Evolutionary conservation across 2,113 vertebrate species (phyloP), one percentile per base, ranked within the genome.

Genomic region (Microcebus griseorufus): DNA sequence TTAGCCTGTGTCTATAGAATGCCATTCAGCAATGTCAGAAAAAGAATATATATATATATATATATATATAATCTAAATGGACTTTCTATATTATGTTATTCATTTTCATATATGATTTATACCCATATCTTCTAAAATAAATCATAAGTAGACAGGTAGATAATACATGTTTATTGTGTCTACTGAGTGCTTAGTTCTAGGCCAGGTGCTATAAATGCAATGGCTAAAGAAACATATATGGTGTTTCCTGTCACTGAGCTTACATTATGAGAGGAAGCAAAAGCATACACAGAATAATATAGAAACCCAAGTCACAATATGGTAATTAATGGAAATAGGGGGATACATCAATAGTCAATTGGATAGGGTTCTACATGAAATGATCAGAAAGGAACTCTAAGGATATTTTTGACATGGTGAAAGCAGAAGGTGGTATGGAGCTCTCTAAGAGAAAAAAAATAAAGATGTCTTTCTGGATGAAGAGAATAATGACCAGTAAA

Each of bases 71-170:
- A 94, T 65, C 23, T 12, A 93, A 79, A 22, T 78, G 51, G 48
- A 82, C 83, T 93, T 90, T 80, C n/a, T 79, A 39, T 25, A 70
- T 80, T 14, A 87, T 62, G 17, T n/a, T 72, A 82, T 93, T 92
- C 9, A 55, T 29, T 90, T 90, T 94, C 45, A 80, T 72, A 80
- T 60, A 73, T 93, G 48, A 93, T 86, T 83, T 70, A 69, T 58
- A 32, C 16, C 22, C 5, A 25, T 11, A 86, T 86, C 9, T 69
- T 89, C 45, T 55, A 72, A 93, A 88, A 85, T 70, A 16, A 80
- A 88, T 67, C 53, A 16, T 78, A 92, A 85, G 7, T 34, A 81
- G 27, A 70, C 25, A 75, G 32, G 48, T 37, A 90, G 37, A 69
- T 27, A 37, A 60, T 17, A 84, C 7, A 91, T 48, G 53, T 62